These are phyloP conservation scores for Panzeria rudis DNA, from an alignment of 2,888 invertebrate species.

Conservation along the genomic window DNA sequence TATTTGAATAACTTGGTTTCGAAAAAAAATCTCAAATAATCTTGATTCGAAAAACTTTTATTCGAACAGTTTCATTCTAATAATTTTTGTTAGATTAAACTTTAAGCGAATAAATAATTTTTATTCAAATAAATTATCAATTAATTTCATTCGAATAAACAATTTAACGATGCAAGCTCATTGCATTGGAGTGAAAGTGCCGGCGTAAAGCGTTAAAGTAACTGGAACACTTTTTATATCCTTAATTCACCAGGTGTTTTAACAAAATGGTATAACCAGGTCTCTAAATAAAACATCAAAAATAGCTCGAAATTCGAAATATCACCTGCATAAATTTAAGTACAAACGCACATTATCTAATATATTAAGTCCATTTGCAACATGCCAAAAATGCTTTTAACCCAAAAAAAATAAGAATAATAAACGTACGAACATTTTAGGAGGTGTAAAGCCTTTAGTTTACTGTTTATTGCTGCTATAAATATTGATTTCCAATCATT, in stretches of 20 bases:
- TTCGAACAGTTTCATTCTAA: neutral
- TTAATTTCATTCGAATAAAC: too few relatives aligned
- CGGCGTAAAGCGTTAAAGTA: too few relatives aligned
- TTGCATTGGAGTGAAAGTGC: too few relatives aligned
- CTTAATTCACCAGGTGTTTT: too few relatives aligned
- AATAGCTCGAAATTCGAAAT: neutral
- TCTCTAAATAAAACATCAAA: neutral
- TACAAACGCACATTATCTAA: conserved; percentile 22
- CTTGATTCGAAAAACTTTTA: neutral
- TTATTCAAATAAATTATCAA: too few relatives aligned
- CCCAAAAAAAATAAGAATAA: conserved; percentile 3
- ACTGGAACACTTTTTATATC: too few relatives aligned
- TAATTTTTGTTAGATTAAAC: neutral
- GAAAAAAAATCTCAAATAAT: too few relatives aligned
- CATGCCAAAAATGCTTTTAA: conserved; percentile 35
- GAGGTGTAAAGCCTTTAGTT: conserved; percentile 38
- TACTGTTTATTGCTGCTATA: conserved; percentile 43
- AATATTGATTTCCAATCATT: conserved; percentile 54
- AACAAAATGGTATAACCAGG: neutral
- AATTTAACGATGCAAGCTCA: too few relatives aligned
- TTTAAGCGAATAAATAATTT: too few relatives aligned
- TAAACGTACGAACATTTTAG: neutral
- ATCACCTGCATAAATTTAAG: neutral
- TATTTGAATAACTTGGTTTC: too few relatives aligned
- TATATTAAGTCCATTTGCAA: neutral